Base-by-base conservation (phyloP, 2,888 invertebrate species). In the Dione vanillae region DNA sequence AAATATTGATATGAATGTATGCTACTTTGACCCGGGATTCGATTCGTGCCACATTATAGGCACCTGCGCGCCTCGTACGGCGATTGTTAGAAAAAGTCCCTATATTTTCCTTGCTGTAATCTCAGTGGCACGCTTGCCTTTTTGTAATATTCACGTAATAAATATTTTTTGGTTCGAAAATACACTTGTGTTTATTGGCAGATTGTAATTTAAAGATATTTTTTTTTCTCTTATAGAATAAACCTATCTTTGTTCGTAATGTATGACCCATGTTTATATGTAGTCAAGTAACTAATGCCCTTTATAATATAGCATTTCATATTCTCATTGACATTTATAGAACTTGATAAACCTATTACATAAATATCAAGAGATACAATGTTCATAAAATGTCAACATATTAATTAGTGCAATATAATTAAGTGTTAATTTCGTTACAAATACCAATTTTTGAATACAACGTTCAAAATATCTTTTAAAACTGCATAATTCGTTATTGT, bases 81-180 rank as follows among this genome's bases (percentile, higher is more conserved):
- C 82, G 80, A 83, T 85, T 85, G 83, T 77, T 75, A 76, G 76
- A 78, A 82, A 82, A 81, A 79, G 77, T 77, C 78, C 77, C 82
- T 84, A 82, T 81, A 78, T 79, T 75, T 81, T 82, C 79, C 80
- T 81, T 61, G 73, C 82, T 85, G 85, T 87, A 90, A 89, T 87
- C 85, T 87, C 85, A 80, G 76, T 78, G 76, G 82, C 84, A 83
- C 83, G 81, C 78, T 84, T 83, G 78, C 84, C 85, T 85, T 82
- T 80, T 78, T 80, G 82, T 83, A 86, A 88, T 91, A 88, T 91
- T 88, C 88, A 85, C 87, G 85, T 85, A 89, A 91, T 91, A 91
- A 90, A 90, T 88, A 88, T 85, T 86, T 88, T 83, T 85, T 83
- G 82, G 82, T 80, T 82, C 83, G 78, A 84, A 85, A 85, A 83